Base-by-base conservation (phyloP, 1,140 invertebrate genomes). In the Pogonognathellus flavescens region DNA sequence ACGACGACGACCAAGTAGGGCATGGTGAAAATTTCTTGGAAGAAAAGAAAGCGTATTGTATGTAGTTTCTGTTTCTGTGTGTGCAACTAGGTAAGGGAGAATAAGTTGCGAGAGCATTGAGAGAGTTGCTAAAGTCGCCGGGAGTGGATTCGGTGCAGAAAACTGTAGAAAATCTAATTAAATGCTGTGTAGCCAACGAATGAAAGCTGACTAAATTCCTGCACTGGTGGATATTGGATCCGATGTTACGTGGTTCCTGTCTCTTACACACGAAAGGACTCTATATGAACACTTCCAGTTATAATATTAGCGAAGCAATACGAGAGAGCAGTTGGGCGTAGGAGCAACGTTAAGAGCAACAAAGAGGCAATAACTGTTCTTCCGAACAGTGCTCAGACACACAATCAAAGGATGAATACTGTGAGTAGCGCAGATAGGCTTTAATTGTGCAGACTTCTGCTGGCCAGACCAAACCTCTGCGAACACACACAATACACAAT, bases 141-240 rank as follows among this genome's bases (percentile, higher is more conserved):
- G n/a, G 11, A 14, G 53, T 57, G 53, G 53, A 57, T 57, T 57
- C 53, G 53, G 53, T 57, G 53, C 53, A 57, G 53, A 57, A 57
- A 57, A 57, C 53, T 57, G 53, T 57, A 9, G 53, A 13, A 57
- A 57, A 57, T 57, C 53, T 57, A 57, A 57, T 57, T 57, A 57
- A 57, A 57, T 57, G 53, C 53, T n/a, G 53, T 57, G 31, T 41
- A 57, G 53, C 53, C 53, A n/a, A 13, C 53, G 53, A 57, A 57
- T n/a, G 53, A 57, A 57, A 57, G 31, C 31, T n/a, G 53, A 10
- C 53, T 57, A 57, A 57, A 57, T 57, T 57, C 53, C 53, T 57
- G 2, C 1, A 57, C 53, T 57, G 53, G 1, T 57, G 9, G 53
- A 57, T 57, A n/a, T 57, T 57, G n/a, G 11, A 57, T 57, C 2